Conservation (phyloP, 2,113 vertebrate species). For the Smithornis capensis region DNA sequence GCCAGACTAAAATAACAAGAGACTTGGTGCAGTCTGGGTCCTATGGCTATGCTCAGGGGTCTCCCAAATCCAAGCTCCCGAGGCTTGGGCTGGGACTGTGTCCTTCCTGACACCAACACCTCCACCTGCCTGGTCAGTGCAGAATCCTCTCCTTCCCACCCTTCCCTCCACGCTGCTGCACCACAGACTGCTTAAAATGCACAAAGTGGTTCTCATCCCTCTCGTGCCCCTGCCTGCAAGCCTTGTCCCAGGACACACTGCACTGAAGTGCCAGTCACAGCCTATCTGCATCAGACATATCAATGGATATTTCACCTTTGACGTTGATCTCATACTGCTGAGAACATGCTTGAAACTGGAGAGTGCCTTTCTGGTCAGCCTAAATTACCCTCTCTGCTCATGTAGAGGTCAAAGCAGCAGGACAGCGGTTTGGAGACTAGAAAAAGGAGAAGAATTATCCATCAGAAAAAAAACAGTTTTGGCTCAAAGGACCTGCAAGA, state of each 20-base stretch:
- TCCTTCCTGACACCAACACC: neutral
- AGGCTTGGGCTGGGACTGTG: neutral
- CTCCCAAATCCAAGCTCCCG: neutral
- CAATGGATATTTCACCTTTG: neutral
- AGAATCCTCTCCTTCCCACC: neutral
- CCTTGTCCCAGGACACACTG: neutral
- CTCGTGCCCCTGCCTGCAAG: neutral
- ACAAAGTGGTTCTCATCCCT: neutral
- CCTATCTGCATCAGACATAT: neutral
- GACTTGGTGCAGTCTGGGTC: neutral
- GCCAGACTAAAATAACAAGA: neutral
- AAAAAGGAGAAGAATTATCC: neutral
- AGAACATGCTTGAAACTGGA: neutral
- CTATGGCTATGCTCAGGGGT: too few relatives aligned
- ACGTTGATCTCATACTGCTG: neutral
- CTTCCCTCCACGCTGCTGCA: neutral
- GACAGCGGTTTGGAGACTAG: neutral
- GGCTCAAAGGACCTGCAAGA: neutral
- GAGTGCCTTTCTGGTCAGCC: neutral
- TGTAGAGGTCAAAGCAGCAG: neutral
- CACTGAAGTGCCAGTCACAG: accelerated
- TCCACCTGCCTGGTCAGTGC: neutral
- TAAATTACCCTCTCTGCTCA: neutral
- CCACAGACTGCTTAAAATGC: neutral
- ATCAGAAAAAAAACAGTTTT: neutral